Evolutionary conservation across 2,888 invertebrate species (phyloP), one percentile per base, ranked within the genome.

Genomic region (Tupiocoris notatus): DNA sequence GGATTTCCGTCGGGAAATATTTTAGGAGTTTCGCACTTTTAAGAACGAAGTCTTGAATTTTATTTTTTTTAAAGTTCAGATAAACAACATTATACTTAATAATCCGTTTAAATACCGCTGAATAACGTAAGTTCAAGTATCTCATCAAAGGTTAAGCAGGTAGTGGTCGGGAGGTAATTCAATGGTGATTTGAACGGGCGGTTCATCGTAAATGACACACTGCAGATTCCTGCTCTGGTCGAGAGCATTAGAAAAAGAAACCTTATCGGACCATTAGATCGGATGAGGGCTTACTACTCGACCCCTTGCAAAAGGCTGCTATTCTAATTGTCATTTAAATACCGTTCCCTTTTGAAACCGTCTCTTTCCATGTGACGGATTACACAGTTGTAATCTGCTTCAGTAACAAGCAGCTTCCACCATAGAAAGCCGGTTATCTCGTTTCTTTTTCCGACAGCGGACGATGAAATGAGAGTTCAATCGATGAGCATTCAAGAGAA

Each of bases 261-360:
- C 54, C 67, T 67, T 67, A 67, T 67, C 67, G 57, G 21, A 20
- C 67, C 67, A 67, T 67, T 67, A 67, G 67, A 67, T 67, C 67
- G 56, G 54, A 57, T 57, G 21, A 57, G 67, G 57, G 67, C 57
- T 67, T 21, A 56, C 1, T 7, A 67, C 54, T 56, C 67, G 39
- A 39, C 25, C n/a, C 24, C 54, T 67, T 56, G 56, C 56, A 67
- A 22, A 39, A 39, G 3, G 39, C 6, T 39, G 39, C 3, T 39
- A 62, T 73, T 73, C 12, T 73, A 73, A 73, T 73, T 73, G 73
- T 73, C 73, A 73, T 73, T 73, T 73, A 73, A 73, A 73, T 73
- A 73, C 61, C 61, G 24, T 57, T 61, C 73, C 24, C 54, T 59
- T 21, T 6, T 2, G 9, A 67, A 61, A 61, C 58, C 59, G 20